Base-by-base conservation (phyloP, 92 coral and sea anemone species). In the Porites evermanni region DNA sequence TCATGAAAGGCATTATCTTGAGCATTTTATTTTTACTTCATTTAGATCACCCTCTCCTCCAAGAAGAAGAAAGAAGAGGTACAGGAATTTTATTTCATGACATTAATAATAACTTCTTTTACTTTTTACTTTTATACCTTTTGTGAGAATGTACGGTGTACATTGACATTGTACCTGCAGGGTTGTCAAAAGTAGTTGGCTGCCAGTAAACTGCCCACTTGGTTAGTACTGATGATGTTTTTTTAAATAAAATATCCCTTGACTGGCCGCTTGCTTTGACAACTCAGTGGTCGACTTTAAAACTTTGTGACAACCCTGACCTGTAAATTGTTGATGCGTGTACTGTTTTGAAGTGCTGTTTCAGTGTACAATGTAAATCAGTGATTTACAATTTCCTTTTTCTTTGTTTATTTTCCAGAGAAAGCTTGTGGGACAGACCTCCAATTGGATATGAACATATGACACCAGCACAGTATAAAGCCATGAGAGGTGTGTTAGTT, bases 361-460 rank as follows among this genome's bases (percentile, higher is more conserved):
- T 11, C 14, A n/a, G 4, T 47, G 7, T 74, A 2, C 12, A 10
- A 1, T 6, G 10, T 19, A 72, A 18, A 44, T 51, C 2, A 44
- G 8, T 16, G 18, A 29, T 63, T 17, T 53, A 67, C 7, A 4
- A 8, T 79, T 20, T 18, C n/a, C 1, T 38, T 84, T 61, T 61
- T 69, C 71, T 38, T 38, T 38, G 47, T 4, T 38, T 38, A 4
- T 38, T 38, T 59, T 67, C 5, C 53, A 95, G 98, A 75, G 96
- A 94, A 67, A 91, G 98, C 14, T 90, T 96, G 69, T 96, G 99
- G 99, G 99, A 96, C 81, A 89, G 95, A n/a, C 95, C 99, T 64
- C 99, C 99, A 0, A 80, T 92, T 76, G 99, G 99, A 26, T 96
- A 93, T 95, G 99, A 96, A 70, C 94, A 93, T 77, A 80, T 95